Conservation (phyloP, 2,888 invertebrate species). For the Choristoneura rosaceana region DNA sequence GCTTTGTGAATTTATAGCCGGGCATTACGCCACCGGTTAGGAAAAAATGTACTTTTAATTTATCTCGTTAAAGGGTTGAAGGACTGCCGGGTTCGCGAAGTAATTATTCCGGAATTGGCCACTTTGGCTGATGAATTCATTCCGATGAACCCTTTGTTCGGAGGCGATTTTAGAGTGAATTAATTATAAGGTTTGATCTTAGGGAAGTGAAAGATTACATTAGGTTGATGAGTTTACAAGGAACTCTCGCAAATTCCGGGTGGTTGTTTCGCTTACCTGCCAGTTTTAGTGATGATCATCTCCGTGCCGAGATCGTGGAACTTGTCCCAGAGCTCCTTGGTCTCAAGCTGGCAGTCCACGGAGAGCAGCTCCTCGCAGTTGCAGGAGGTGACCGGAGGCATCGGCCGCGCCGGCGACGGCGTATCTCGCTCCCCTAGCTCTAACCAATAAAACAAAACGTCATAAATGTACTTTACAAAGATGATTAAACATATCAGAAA, state of each 20-base stretch:
- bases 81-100: constrained; percentile 82
- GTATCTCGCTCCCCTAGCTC: constrained; percentile 82
- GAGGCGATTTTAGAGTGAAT: constrained; percentile 76
- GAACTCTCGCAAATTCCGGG: constrained; percentile 43
- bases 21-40: constrained; percentile 80
- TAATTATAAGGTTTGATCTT: constrained; percentile 76
- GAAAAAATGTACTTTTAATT: constrained; percentile 86
- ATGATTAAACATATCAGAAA: not conserved
- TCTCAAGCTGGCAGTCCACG: constrained; percentile 96
- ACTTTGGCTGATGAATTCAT: constrained; percentile 85
- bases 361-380: constrained; percentile 93
- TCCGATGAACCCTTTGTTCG: constrained; percentile 71
- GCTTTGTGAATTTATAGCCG: constrained; percentile 83
- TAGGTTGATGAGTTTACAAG: constrained; percentile 64
- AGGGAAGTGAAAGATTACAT: constrained; percentile 78
- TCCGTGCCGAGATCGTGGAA: constrained; percentile 97
- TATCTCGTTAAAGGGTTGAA: constrained; percentile 86
- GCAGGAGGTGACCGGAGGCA: constrained; percentile 86
- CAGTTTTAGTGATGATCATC: constrained; percentile 99
- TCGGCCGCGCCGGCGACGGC: constrained; percentile 77
- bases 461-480: not conserved
- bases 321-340: constrained; percentile 98
- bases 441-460: constrained; percentile 48
- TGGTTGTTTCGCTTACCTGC: constrained; percentile 89
- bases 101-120: constrained; percentile 85